Conservation (phyloP, 1,140 invertebrate species). For the Triops cancriformis region DNA sequence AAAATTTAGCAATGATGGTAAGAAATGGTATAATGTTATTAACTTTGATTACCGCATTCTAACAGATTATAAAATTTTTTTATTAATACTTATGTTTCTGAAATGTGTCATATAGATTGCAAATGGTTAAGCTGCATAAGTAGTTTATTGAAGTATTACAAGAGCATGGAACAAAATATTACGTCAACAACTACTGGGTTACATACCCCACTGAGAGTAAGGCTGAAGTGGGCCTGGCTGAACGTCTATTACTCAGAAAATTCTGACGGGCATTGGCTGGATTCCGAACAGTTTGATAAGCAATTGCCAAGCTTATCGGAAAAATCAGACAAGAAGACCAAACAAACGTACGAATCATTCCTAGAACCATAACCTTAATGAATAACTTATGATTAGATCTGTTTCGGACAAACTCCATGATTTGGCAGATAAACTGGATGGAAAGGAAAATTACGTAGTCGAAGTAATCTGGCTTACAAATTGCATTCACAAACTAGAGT, state of each 20-base stretch:
- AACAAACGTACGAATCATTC: not conserved
- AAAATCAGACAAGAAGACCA: not conserved
- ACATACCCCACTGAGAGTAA: not conserved
- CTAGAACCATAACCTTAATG: not conserved
- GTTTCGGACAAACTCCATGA: not conserved
- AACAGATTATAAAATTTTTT: not conserved
- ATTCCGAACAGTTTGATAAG: not conserved
- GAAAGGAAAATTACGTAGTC: not conserved
- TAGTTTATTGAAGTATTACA: not conserved
- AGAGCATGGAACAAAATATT: not conserved
- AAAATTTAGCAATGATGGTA: not conserved
- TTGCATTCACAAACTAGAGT: not conserved
- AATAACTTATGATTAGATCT: not conserved
- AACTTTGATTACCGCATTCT: too few relatives aligned
- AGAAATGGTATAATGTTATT: too few relatives aligned
- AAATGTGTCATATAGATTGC: not conserved
- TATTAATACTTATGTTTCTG: not conserved
- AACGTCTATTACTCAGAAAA: constrained; percentile 2
- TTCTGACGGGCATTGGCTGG: not conserved
- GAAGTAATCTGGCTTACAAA: not conserved
- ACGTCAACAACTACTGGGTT: not conserved
- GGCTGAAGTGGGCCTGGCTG: not conserved
- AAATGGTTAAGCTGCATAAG: not conserved
- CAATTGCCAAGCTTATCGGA: not conserved
- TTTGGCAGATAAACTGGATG: not conserved